Evolutionary conservation across 2,113 vertebrate genomes (phyloP), one percentile per base, ranked within the genome.

Genomic region (Monopterus albus): DNA sequence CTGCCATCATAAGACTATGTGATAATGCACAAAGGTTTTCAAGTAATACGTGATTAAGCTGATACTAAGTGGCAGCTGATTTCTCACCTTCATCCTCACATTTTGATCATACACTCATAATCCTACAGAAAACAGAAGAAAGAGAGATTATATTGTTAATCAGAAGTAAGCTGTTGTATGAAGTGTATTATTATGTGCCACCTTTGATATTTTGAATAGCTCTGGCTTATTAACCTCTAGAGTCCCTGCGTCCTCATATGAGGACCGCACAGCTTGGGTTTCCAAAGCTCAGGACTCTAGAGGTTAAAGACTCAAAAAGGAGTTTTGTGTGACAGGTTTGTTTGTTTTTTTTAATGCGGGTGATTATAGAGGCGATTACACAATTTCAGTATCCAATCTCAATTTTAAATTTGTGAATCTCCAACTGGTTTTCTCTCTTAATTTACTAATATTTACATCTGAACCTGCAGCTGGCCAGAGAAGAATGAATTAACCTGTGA

Each of bases 401-500:
- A 77, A 79, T 72, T 31, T 45, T 5, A 81, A 76, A 86, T 81
- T 2, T 62, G 63, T n/a, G 6, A 29, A 50, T 61, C 76, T 78
- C 55, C 14, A 23, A 38, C 65, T 23, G 67, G 70, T 63, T 76
- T 61, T 49, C 64, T 70, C 63, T 62, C 42, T 85, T 87, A 68
- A 87, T 87, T 86, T 52, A 81, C 69, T 78, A 78, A 79, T 89
- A 89, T 89, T 91, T 89, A 86, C 79, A 88, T 84, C 52, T 79
- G 82, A 87, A 82, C 80, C 76, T 84, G 80, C 88, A 90, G 86
- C 87, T 90, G 89, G 85, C 76, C 78, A 35, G 57, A 84, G 72
- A 89, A 73, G 79, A 83, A 76, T 77, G 75, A 90, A 89, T 91
- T 84, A 91, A 90, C 88, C 86, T 88, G 83, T 53, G 75, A 85